A percentile compares a stretch with the other conserved stretches of the same genome.
These are phyloP conservation scores for Zaprionus gabonicus DNA, from an alignment of 1,140 invertebrate genomes.

Conservation along the genomic window DNA sequence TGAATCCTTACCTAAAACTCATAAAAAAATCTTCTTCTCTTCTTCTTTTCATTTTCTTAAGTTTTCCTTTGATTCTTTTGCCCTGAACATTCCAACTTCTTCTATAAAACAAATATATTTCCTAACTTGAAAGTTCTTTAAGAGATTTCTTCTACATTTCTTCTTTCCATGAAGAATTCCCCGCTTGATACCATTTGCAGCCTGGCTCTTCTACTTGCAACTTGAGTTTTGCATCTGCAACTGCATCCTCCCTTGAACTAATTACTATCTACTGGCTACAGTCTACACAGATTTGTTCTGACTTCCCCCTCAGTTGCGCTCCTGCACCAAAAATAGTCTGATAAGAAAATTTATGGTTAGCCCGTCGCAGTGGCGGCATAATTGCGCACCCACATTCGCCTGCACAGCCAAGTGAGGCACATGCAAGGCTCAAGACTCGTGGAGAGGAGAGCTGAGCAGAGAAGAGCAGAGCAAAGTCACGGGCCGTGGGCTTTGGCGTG, in stretches of 20 bases:
- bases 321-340: slow-evolving; percentile 56
- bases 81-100: too few relatives aligned
- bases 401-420: slow-evolving; percentile 8
- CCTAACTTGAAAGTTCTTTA: too few relatives aligned
- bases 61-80: too few relatives aligned
- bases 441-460: slow-evolving; percentile 1
- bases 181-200: too few relatives aligned
- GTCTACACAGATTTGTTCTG: background rate
- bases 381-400: slow-evolving; percentile 75
- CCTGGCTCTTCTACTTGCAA: too few relatives aligned
- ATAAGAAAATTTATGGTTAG: slow-evolving; percentile 81
- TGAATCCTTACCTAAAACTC: too few relatives aligned
- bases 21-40: too few relatives aligned
- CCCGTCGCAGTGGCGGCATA: slow-evolving; percentile 74
- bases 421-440: slow-evolving; percentile 14
- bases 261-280: background rate
- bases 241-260: background rate
- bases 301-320: slow-evolving; percentile 31
- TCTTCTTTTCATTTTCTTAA: too few relatives aligned
- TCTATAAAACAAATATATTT: too few relatives aligned
- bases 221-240: too few relatives aligned
- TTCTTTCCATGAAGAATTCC: too few relatives aligned
- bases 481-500: slow-evolving; percentile 65
- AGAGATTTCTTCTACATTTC: too few relatives aligned
- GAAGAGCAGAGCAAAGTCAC: slow-evolving; percentile 15